phyloP scores from a whole-genome alignment of 2,797 vertebrate genomes.

The Rhinoraja longicauda region DNA sequence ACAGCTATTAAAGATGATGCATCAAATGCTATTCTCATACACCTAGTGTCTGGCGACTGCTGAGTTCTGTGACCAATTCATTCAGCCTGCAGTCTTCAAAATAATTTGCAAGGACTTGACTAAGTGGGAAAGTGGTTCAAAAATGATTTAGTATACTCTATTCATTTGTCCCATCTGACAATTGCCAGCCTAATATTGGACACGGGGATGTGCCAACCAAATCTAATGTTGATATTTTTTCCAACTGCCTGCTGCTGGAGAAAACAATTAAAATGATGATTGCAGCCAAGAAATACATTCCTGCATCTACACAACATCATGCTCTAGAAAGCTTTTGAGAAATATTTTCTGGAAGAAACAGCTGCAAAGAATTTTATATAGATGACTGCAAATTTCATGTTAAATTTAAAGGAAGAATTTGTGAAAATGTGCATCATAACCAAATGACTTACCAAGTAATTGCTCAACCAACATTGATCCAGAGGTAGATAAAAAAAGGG shows the following conservation, averaged over 20 bases:
- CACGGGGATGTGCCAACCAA: neutral
- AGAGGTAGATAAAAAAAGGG: neutral
- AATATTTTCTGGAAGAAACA: neutral
- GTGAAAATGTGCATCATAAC: neutral
- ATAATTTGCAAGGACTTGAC: neutral
- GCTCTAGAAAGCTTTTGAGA: neutral
- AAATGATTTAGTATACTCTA: neutral
- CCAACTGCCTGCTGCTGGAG: neutral
- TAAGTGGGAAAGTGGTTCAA: neutral
- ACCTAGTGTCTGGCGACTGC: neutral
- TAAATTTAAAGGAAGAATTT: neutral
- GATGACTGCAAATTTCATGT: neutral
- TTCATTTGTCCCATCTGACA: too few relatives aligned
- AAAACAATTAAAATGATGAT: neutral
- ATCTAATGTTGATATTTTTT: neutral
- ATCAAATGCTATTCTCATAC: neutral
- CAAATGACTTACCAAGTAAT: neutral
- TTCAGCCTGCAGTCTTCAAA: neutral
- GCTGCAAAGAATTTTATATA: neutral
- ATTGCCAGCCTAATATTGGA: neutral
- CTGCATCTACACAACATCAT: neutral
- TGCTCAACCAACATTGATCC: neutral
- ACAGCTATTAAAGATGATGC: neutral
- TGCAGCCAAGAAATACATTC: conserved; percentile 1
- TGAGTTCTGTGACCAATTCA: neutral